Percentiles rank a stretch among this genome's conserved stretches.
Conservation (phyloP, 2,888 invertebrate species). For the Peribatodes rhomboidaria region DNA sequence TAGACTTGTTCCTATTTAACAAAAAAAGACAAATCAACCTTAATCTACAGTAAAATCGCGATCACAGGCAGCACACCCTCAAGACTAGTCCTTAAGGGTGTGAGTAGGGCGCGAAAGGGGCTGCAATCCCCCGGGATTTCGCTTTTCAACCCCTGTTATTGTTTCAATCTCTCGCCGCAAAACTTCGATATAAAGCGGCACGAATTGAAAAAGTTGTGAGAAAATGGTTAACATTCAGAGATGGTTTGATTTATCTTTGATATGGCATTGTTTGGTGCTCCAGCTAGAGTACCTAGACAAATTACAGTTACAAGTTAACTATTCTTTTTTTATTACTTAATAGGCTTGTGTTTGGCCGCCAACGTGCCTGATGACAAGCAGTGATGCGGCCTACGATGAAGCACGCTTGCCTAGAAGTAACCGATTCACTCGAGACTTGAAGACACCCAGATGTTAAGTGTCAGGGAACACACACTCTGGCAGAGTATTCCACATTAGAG, state of each 20-base stretch:
- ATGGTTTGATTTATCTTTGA: conserved; percentile 38
- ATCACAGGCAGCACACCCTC: conserved; percentile 37
- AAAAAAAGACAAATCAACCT: neutral
- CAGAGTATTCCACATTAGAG: too few relatives aligned
- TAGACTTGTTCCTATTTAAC: too few relatives aligned
- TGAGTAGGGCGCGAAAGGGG: conserved; percentile 47
- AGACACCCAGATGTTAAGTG: too few relatives aligned
- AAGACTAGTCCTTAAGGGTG: conserved; percentile 47
- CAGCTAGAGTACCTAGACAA: too few relatives aligned
- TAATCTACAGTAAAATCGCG: conserved; percentile 28
- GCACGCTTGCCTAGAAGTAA: too few relatives aligned
- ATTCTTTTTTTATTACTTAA: too few relatives aligned
- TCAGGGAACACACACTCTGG: too few relatives aligned
- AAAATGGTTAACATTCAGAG: conserved; percentile 40
- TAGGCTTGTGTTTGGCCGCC: too few relatives aligned
- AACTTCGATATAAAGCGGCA: conserved; percentile 52
- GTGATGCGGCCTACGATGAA: too few relatives aligned
- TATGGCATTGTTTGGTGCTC: conserved; percentile 1
- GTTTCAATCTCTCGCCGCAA: conserved; percentile 77
- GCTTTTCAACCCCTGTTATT: conserved; percentile 77
- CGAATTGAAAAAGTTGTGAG: conserved; percentile 50
- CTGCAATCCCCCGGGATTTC: conserved; percentile 65
- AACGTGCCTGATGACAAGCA: too few relatives aligned
- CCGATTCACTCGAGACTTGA: too few relatives aligned
- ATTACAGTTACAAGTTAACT: too few relatives aligned